These are phyloP conservation scores for Uromys caudimaculatus DNA, from an alignment of 2,797 vertebrate species.

Conservation along the genomic window DNA sequence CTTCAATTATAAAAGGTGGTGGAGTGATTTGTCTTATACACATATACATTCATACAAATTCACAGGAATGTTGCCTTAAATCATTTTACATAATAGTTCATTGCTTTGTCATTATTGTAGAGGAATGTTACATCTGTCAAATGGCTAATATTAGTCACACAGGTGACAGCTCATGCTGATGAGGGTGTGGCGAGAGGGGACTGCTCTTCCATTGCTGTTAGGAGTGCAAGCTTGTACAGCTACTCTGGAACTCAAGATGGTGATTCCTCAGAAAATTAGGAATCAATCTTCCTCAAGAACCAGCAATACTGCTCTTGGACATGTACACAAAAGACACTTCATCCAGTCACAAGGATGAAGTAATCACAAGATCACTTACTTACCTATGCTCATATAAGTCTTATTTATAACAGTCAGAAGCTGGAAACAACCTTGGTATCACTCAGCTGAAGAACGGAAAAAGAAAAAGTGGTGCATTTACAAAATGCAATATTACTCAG, in stretches of 20 bases:
- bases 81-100: slow-evolving; percentile 47
- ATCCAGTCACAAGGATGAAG: neutral
- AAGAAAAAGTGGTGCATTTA: neutral
- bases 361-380: neutral
- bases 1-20: slow-evolving; percentile 61
- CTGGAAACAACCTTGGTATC: neutral
- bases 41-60: slow-evolving; percentile 64
- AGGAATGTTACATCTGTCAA: neutral
- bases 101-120: slow-evolving; percentile 50
- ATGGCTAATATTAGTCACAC: neutral
- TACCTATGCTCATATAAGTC: neutral
- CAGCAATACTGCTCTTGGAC: neutral
- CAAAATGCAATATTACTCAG: neutral
- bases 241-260: neutral
- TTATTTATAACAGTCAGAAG: neutral
- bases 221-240: neutral
- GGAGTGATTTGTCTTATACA: slow-evolving; percentile 3
- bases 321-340: neutral
- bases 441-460: neutral
- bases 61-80: slow-evolving; percentile 37
- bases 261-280: neutral
- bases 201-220: neutral
- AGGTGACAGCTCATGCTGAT: neutral
- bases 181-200: neutral
- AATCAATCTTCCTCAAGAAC: neutral